Conservation (phyloP, 1,140 invertebrate genomes). For the Aporrectodea caliginosa region DNA sequence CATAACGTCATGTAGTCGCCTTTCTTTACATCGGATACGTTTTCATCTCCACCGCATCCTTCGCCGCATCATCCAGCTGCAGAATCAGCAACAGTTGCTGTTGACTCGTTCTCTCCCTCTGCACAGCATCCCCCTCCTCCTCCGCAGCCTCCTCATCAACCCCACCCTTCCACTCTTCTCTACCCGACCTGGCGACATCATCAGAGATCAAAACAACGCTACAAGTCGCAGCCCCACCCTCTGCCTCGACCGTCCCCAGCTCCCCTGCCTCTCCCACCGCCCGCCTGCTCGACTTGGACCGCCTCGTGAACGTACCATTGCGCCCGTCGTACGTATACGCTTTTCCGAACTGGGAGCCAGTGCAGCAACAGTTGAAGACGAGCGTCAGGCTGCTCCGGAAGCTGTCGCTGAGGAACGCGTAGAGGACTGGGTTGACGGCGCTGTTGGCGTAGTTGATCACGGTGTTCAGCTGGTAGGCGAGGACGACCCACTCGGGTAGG, state of each 20-base stretch:
- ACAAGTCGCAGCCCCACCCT: neutral
- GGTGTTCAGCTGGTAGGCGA: conserved; percentile 46
- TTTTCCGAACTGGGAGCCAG: neutral
- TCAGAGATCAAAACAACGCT: neutral
- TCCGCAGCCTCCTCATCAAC: no score
- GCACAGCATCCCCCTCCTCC: no score
- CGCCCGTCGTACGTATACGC: neutral
- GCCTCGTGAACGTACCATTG: neutral
- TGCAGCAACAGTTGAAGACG: conserved; percentile 59
- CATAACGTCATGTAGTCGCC: no score
- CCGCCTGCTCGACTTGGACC: neutral
- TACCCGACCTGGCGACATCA: no score
- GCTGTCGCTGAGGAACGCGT: conserved; percentile 75
- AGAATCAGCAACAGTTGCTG: no score
- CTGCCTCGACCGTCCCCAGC: neutral
- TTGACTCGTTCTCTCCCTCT: no score
- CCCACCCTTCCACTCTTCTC: no score
- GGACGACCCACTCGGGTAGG: conserved; percentile 68
- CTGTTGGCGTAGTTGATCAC: conserved; percentile 57
- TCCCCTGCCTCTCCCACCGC: no score
- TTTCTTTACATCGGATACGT: no score
- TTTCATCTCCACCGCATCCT: no score
- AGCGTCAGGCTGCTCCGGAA: conserved; percentile 74
- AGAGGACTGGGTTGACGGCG: conserved; percentile 73
- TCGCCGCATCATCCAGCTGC: no score